Evolutionary conservation across 2,797 vertebrate genomes (phyloP).

Genomic region (Pseudomugil gertrudae): DNA sequence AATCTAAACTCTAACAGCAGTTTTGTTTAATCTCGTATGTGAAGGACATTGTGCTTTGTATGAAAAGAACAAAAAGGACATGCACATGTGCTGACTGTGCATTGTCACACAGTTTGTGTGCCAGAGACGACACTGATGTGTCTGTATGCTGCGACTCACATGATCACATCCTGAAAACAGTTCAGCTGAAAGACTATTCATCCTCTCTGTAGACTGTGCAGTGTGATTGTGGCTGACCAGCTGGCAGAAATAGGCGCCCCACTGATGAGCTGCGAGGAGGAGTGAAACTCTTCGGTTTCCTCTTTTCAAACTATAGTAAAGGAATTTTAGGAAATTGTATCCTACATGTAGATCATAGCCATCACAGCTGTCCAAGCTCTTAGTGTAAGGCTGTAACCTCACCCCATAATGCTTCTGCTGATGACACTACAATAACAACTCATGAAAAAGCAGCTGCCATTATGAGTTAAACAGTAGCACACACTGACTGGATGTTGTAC

Average conservation of each 20-base stretch:
- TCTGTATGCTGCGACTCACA: constrained; percentile 7
- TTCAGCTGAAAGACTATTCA: constrained; percentile 12
- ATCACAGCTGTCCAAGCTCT: constrained; percentile 4
- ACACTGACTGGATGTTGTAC: background rate
- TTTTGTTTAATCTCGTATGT: constrained; percentile 51
- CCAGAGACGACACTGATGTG: constrained; percentile 3
- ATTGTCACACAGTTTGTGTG: constrained; percentile 5
- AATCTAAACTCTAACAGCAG: constrained; percentile 50
- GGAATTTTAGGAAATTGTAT: background rate
- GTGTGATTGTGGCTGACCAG: constrained; percentile 16
- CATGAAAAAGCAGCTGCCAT: background rate
- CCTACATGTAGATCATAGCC: background rate
- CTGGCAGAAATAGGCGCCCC: constrained; percentile 8
- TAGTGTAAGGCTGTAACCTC: background rate
- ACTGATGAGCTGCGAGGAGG: constrained; percentile 18
- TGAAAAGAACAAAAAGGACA: constrained; percentile 23
- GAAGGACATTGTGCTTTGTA: constrained; percentile 30
- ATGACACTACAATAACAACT: background rate
- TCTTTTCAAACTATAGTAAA: constrained; percentile 5
- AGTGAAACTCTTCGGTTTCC: constrained; percentile 6
- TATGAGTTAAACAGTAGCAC: constrained; percentile 2
- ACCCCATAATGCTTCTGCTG: constrained; percentile 4
- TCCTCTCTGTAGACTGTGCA: constrained; percentile 10
- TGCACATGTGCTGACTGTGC: constrained; percentile 17
- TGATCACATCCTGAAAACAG: constrained; percentile 19